phyloP scores from a whole-genome alignment of 2,113 vertebrate genomes.

The Epinephelus lanceolatus region DNA sequence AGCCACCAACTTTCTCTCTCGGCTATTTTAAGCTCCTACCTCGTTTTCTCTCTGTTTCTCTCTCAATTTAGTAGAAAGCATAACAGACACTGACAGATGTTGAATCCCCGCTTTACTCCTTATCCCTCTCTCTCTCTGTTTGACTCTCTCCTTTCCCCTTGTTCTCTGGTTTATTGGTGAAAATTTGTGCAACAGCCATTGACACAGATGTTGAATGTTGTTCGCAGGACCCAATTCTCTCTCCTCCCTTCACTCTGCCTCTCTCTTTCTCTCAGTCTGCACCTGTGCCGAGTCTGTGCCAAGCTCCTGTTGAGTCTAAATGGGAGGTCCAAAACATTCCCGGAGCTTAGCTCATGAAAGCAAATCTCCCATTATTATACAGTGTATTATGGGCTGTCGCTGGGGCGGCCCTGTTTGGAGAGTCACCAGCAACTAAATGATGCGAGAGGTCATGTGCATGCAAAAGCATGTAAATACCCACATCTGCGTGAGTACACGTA shows the following conservation, averaged over 20 bases:
- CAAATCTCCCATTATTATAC: conserved; percentile 84
- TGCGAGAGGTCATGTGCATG: conserved; percentile 57
- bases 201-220: conserved; percentile 84
- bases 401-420: conserved; percentile 71
- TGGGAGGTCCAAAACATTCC: conserved; percentile 86
- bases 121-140: conserved; percentile 44
- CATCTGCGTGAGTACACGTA: background rate
- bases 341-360: conserved; percentile 79
- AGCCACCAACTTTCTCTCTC: conserved; percentile 75
- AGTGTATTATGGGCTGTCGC: conserved; percentile 70
- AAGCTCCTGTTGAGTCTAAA: conserved; percentile 85
- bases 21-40: conserved; percentile 81
- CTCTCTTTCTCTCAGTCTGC: conserved; percentile 69
- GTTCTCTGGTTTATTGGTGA: conserved; percentile 69
- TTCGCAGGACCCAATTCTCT: conserved; percentile 52
- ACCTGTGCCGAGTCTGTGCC: conserved; percentile 85
- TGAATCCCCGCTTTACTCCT: conserved; percentile 58
- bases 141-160: conserved; percentile 47
- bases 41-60: conserved; percentile 60
- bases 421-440: conserved; percentile 73
- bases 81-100: conserved; percentile 76
- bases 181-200: conserved; percentile 78
- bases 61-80: conserved; percentile 78
- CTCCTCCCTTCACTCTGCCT: conserved; percentile 44
- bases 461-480: conserved; percentile 52